Conservation (phyloP, 1,140 invertebrate species). For the Frieseomelitta varia region DNA sequence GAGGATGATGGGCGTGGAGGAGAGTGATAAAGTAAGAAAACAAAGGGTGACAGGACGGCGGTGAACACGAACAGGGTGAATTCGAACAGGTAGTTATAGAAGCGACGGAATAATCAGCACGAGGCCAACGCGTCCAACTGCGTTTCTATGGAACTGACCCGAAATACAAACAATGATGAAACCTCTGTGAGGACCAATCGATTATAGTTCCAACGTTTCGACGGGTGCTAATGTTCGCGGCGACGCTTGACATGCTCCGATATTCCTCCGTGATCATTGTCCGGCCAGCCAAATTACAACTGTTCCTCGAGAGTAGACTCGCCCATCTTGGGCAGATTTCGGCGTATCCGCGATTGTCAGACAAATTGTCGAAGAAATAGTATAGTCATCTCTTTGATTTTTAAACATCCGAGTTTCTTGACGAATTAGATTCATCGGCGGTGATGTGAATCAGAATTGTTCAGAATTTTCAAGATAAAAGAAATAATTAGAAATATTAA, state of each 20-base stretch:
- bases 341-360: no score
- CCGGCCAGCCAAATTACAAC: slow-evolving; percentile 34
- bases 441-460: no score
- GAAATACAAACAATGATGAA: slow-evolving; percentile 74
- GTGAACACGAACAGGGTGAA: neutral
- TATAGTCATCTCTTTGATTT: no score
- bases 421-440: no score
- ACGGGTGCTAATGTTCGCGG: slow-evolving; percentile 52
- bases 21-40: neutral
- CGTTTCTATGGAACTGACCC: slow-evolving; percentile 66
- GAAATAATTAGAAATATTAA: no score
- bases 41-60: neutral
- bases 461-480: no score
- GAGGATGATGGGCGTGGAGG: neutral
- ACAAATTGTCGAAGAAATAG: no score
- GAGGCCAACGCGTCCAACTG: slow-evolving; percentile 52
- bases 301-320: slow-evolving; percentile 36
- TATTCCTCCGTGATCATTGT: slow-evolving; percentile 49
- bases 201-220: slow-evolving; percentile 66
- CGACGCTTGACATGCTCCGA: slow-evolving; percentile 55
- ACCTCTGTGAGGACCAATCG: slow-evolving; percentile 68
- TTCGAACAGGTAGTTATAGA: slow-evolving; percentile 54
- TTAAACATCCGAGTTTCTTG: no score
- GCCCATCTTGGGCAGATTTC: slow-evolving; percentile 20
- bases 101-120: slow-evolving; percentile 72